Percentiles rank a stretch among this genome's conserved stretches.
Evolutionary conservation across 2,888 invertebrate genomes (phyloP).

Genomic region (Homarus gammarus): DNA sequence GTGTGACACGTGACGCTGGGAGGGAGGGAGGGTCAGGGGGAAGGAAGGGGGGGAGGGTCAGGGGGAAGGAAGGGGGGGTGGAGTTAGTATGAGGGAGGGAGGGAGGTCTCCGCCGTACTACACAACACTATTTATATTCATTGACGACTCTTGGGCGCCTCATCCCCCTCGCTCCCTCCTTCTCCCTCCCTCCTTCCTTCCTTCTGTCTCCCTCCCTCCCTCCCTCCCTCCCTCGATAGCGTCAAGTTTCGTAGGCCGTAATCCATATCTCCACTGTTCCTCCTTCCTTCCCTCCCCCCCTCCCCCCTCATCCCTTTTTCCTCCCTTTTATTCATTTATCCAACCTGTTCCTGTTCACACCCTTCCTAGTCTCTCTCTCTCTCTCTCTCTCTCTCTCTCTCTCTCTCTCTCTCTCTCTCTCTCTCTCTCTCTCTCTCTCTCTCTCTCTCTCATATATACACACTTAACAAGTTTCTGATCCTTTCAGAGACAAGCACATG

Average conservation of each 20-base stretch:
- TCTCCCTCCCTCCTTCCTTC: not conserved
- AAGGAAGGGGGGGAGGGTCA: not conserved
- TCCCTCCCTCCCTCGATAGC: not conserved
- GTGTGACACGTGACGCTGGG: not conserved
- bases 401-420: constrained; percentile 13
- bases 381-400: constrained; percentile 12
- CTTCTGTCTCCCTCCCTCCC: not conserved
- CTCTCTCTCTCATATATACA: too few relatives aligned
- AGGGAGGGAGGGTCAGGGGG: constrained; percentile 7
- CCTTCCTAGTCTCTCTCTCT: not conserved
- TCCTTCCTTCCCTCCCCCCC: not conserved
- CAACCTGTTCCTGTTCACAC: too few relatives aligned
- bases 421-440: constrained; percentile 16
- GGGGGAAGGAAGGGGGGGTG: not conserved
- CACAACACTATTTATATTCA: constrained; percentile 55
- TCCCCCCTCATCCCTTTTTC: not conserved
- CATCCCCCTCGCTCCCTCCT: not conserved
- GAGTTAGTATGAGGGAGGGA: not conserved
- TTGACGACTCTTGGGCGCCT: constrained; percentile 63
- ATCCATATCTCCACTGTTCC: too few relatives aligned
- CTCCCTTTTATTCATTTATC: too few relatives aligned
- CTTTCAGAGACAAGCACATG: too few relatives aligned
- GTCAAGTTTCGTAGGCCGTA: too few relatives aligned
- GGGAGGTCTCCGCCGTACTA: constrained; percentile 21
- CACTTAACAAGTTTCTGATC: too few relatives aligned